Percentiles rank a stretch among this genome's conserved stretches.
Conservation (phyloP, 30 jellyfish, hydroid and myxozoan genomes). For the Mastigias papua region DNA sequence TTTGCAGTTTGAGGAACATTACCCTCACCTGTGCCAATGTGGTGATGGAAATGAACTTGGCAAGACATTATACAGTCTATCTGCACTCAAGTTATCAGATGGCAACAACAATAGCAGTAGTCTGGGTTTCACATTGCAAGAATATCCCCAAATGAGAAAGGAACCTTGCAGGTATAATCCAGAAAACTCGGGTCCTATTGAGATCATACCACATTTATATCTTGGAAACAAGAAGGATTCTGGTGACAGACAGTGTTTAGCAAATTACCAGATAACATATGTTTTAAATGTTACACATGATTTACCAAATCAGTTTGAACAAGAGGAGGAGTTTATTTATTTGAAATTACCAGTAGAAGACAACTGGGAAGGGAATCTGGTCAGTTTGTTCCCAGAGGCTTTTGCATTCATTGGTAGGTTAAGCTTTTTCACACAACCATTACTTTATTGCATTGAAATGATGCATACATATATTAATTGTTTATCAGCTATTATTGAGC, state of each 20-base stretch:
- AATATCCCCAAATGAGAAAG: conserved; percentile 66
- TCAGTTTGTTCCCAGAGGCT: conserved; percentile 86
- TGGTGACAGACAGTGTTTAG: conserved; percentile 59
- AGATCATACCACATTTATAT: conserved; percentile 81
- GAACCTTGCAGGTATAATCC: conserved; percentile 90
- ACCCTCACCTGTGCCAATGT: conserved; percentile 91
- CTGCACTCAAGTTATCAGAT: conserved; percentile 74
- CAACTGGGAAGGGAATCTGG: conserved; percentile 91
- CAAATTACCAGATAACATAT: conserved; percentile 67
- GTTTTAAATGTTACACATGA: conserved; percentile 93
- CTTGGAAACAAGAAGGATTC: conserved; percentile 91
- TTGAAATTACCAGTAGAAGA: conserved; percentile 93
- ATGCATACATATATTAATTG: too few relatives aligned
- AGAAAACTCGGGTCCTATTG: conserved; percentile 90
- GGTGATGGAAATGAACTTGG: conserved; percentile 94
- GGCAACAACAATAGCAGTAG: conserved; percentile 42
- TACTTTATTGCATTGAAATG: too few relatives aligned
- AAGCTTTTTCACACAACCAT: neutral
- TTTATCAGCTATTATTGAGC: too few relatives aligned
- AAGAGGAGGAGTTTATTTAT: conserved; percentile 52
- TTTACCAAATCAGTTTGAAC: conserved; percentile 88
- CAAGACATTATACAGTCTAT: conserved; percentile 73
- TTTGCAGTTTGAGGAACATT: conserved; percentile 79
- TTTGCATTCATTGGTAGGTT: conserved; percentile 93
- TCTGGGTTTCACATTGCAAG: conserved; percentile 31